phyloP scores from a whole-genome alignment of 2,797 vertebrate genomes.

The Setipinna tenuifilis region DNA sequence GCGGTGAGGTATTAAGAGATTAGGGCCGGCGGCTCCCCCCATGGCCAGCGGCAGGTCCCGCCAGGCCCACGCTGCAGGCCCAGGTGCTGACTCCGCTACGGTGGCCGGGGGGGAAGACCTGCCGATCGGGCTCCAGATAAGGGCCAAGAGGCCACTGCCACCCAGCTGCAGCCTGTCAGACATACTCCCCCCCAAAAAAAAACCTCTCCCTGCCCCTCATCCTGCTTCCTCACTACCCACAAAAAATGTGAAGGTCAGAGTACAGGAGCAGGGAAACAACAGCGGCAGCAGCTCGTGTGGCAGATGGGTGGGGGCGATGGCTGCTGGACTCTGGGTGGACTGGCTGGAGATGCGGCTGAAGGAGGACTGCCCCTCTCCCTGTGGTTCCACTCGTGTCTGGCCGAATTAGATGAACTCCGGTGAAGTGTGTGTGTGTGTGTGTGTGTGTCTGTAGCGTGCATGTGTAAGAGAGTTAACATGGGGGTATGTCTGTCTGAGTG shows the following conservation, averaged over 20 bases:
- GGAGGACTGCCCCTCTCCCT: not conserved
- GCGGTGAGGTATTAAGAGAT: slow-evolving; percentile 73
- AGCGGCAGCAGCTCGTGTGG: not conserved
- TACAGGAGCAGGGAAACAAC: not conserved
- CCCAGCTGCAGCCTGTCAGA: slow-evolving; percentile 61
- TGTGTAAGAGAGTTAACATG: not conserved
- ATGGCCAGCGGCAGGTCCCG: slow-evolving; percentile 58
- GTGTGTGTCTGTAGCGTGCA: not conserved
- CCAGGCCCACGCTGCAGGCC: slow-evolving; percentile 61
- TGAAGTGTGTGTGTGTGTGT: not conserved
- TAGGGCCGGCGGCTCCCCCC: slow-evolving; percentile 66
- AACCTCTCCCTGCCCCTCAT: not conserved
- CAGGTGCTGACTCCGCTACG: slow-evolving; percentile 65
- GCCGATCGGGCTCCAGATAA: slow-evolving; percentile 56
- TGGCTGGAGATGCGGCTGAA: not conserved
- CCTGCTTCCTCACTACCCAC: not conserved
- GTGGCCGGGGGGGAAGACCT: slow-evolving; percentile 50
- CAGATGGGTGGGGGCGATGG: not conserved
- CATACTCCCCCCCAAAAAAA: slow-evolving; percentile 36
- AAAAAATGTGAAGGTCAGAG: slow-evolving; percentile 15
- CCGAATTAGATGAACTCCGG: too few relatives aligned
- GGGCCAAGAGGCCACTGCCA: slow-evolving; percentile 63
- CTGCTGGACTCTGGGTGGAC: slow-evolving; percentile 4
- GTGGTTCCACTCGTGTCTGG: not conserved
- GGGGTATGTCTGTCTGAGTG: not conserved